Conservation (phyloP, 2,888 invertebrate genomes). For the Diloba caeruleocephala region DNA sequence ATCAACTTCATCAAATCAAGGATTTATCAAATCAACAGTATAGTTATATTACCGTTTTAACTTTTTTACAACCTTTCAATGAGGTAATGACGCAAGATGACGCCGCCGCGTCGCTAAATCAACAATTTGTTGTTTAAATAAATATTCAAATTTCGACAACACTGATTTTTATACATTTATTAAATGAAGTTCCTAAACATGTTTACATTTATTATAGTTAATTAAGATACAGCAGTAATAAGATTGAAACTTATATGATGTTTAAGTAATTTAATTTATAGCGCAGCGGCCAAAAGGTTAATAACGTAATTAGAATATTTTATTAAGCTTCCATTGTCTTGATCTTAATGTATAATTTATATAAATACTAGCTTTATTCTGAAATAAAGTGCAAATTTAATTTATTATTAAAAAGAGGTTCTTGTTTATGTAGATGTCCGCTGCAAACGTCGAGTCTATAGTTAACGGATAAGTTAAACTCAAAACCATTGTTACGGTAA, state of each 20-base stretch:
- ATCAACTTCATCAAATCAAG: too few relatives aligned
- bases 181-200: constrained; percentile 17
- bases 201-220: constrained; percentile 15
- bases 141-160: constrained; percentile 5
- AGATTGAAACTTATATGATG: constrained; percentile 38
- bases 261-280: constrained; percentile 36
- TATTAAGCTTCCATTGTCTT: constrained; percentile 54
- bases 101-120: not conserved
- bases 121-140: not conserved
- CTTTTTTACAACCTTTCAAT: not conserved
- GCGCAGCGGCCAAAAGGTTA: constrained; percentile 30
- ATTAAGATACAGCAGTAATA: constrained; percentile 14
- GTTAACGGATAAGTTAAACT: constrained; percentile 62
- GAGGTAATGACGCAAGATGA: not conserved
- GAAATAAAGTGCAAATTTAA: constrained; percentile 14
- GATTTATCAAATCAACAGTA: too few relatives aligned
- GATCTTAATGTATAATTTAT: constrained; percentile 5
- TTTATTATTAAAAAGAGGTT: constrained; percentile 9
- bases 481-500: constrained; percentile 67
- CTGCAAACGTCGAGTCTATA: constrained; percentile 12
- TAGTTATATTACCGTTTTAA: not conserved
- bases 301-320: constrained; percentile 62
- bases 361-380: not conserved
- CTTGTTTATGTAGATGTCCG: constrained; percentile 4
- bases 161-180: constrained; percentile 18